phyloP scores from a whole-genome alignment of 2,888 invertebrate species.

The Drosophila anomalata region DNA sequence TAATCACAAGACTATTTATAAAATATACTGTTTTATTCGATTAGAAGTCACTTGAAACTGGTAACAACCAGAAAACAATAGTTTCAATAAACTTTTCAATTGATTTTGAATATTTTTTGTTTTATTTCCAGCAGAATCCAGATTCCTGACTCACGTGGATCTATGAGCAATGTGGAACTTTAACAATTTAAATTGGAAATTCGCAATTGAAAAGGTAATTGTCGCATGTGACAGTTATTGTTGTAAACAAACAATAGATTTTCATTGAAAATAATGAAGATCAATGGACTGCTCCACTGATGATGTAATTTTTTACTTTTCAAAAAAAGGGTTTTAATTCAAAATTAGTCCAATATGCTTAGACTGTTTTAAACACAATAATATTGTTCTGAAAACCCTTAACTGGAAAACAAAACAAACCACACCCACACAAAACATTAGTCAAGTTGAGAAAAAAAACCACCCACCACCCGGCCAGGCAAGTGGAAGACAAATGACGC shows the following conservation, averaged over 20 bases:
- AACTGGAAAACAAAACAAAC: not conserved
- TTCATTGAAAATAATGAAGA: slow-evolving; percentile 25
- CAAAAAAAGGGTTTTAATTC: no score
- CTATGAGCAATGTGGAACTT: slow-evolving; percentile 8
- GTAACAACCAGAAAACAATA: slow-evolving; percentile 15
- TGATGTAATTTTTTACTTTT: not conserved
- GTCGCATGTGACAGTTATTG: slow-evolving; percentile 9
- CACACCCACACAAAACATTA: slow-evolving; percentile 1
- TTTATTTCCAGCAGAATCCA: slow-evolving; percentile 2
- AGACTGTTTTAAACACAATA: not conserved
- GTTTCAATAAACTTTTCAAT: slow-evolving; percentile 54
- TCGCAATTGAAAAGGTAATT: slow-evolving; percentile 38
- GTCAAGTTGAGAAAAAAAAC: slow-evolving; percentile 11
- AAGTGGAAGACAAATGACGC: slow-evolving; percentile 18
- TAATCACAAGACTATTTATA: not conserved
- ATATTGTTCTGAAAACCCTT: not conserved
- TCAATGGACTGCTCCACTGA: slow-evolving; percentile 7
- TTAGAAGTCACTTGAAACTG: slow-evolving; percentile 16
- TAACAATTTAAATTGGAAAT: slow-evolving; percentile 26
- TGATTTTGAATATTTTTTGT: slow-evolving; percentile 43
- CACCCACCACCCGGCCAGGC: slow-evolving; percentile 11
- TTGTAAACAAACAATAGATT: slow-evolving; percentile 10
- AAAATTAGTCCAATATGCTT: no score
- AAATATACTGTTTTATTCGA: no score
- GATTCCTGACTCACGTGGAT: slow-evolving; percentile 15